Percentiles rank a stretch among this genome's conserved stretches.
These are phyloP conservation scores for Drosophila watanabei DNA, from an alignment of 1,140 invertebrate species.

Conservation along the genomic window DNA sequence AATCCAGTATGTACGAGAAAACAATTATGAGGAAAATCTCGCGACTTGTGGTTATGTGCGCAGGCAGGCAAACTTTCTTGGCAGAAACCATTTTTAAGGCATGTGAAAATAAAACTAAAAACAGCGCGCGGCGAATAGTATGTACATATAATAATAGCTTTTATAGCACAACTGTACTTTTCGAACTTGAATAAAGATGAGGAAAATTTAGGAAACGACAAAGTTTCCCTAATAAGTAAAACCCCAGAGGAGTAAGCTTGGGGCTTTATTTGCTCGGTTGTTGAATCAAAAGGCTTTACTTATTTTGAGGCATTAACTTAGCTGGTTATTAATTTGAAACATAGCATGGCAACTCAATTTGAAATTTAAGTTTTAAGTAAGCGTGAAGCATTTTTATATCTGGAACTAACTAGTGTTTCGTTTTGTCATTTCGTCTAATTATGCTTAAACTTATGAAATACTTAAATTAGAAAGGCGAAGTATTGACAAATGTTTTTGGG, in stretches of 20 bases:
- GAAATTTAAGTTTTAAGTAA: not conserved
- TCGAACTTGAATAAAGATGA: not conserved
- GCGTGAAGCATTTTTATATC: too few species aligned
- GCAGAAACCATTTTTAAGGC: slow-evolving; percentile 7
- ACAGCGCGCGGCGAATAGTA: not conserved
- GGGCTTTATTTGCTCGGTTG: not conserved
- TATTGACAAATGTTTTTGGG: too few species aligned
- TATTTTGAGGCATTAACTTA: not conserved
- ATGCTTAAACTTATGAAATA: not conserved
- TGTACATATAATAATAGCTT: slow-evolving; percentile 8
- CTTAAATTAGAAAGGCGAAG: not conserved
- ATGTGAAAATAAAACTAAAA: slow-evolving; percentile 6
- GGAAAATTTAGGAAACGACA: not conserved
- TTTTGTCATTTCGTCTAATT: too few species aligned
- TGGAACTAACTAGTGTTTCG: too few species aligned
- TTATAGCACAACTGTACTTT: slow-evolving; percentile 9
- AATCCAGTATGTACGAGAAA: slow-evolving; percentile 12
- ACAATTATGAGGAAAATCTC: slow-evolving; percentile 24
- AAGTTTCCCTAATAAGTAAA: not conserved
- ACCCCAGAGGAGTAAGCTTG: too few species aligned
- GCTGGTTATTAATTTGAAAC: not conserved
- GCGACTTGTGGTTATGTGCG: slow-evolving; percentile 20
- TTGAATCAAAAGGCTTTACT: not conserved
- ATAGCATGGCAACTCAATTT: not conserved
- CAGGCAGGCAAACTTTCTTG: slow-evolving; percentile 7